These are phyloP conservation scores for Acridotheres tristis DNA, from an alignment of 2,797 vertebrate species.

Conservation along the genomic window DNA sequence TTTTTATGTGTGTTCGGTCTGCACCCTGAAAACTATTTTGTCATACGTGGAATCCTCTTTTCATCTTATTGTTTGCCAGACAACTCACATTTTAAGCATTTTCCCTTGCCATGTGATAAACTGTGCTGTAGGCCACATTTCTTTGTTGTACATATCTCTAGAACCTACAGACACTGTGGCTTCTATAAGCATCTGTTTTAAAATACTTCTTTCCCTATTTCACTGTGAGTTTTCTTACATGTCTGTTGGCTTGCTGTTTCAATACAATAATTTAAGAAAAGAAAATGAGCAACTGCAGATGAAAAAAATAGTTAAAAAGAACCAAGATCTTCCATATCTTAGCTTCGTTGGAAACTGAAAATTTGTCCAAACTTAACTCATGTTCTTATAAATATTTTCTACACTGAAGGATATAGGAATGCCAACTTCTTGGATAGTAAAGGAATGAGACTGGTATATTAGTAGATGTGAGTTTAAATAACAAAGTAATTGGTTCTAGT, in stretches of 20 bases:
- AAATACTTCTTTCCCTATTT: background rate
- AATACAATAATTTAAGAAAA: background rate
- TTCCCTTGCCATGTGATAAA: constrained; percentile 1
- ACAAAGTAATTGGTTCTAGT: background rate
- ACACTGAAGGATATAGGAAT: background rate
- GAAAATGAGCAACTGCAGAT: background rate
- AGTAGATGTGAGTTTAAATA: background rate
- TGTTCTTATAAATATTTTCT: background rate
- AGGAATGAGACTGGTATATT: background rate
- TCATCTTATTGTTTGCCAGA: background rate
- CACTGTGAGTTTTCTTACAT: background rate
- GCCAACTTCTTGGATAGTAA: background rate
- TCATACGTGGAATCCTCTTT: background rate
- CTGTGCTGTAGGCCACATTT: background rate
- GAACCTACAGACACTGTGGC: background rate
- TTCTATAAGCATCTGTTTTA: constrained; percentile 21
- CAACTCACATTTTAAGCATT: constrained; percentile 17
- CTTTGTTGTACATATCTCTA: constrained; percentile 5
- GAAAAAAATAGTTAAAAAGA: background rate
- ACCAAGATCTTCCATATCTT: background rate
- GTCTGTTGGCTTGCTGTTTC: background rate
- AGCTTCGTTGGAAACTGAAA: background rate
- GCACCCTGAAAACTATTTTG: background rate
- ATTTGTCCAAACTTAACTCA: background rate
- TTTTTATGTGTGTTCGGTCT: background rate